phyloP scores from a whole-genome alignment of 1,140 invertebrate genomes.

The Heterodera schachtii region DNA sequence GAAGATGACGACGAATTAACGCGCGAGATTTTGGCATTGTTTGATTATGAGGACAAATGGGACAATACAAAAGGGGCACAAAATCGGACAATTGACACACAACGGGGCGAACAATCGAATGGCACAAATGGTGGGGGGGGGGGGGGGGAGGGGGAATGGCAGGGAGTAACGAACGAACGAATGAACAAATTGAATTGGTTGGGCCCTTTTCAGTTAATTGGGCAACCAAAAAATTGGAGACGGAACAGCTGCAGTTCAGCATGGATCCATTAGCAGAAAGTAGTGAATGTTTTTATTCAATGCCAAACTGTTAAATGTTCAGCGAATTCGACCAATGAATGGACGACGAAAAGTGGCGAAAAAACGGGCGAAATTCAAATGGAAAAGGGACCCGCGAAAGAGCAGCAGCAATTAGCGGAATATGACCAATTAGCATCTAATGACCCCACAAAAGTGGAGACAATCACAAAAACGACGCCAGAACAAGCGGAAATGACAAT shows the following conservation, averaged over 20 bases:
- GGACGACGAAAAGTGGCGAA: too few relatives aligned
- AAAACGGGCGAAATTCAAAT: too few relatives aligned
- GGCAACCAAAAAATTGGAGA: background rate
- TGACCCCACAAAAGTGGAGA: too few relatives aligned
- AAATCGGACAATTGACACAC: background rate
- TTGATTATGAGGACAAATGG: background rate
- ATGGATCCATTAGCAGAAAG: background rate
- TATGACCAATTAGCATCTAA: background rate
- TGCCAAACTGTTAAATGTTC: too few relatives aligned
- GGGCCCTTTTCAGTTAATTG: background rate
- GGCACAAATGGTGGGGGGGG: constrained; percentile 1
- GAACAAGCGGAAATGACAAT: too few relatives aligned
- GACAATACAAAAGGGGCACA: background rate
- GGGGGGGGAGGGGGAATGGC: too few relatives aligned
- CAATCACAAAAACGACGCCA: too few relatives aligned
- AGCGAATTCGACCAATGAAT: background rate
- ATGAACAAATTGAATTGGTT: too few relatives aligned
- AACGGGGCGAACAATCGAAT: background rate
- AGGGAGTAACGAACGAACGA: too few relatives aligned
- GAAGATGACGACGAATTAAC: constrained; percentile 7
- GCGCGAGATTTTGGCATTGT: background rate
- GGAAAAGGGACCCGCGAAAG: background rate
- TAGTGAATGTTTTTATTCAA: too few relatives aligned
- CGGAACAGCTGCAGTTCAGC: background rate
- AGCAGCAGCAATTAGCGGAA: background rate